A percentile compares a stretch with the other conserved stretches of the same genome.
Conservation (phyloP, 2,888 invertebrate genomes). For the Lamellibrachia satsuma region DNA sequence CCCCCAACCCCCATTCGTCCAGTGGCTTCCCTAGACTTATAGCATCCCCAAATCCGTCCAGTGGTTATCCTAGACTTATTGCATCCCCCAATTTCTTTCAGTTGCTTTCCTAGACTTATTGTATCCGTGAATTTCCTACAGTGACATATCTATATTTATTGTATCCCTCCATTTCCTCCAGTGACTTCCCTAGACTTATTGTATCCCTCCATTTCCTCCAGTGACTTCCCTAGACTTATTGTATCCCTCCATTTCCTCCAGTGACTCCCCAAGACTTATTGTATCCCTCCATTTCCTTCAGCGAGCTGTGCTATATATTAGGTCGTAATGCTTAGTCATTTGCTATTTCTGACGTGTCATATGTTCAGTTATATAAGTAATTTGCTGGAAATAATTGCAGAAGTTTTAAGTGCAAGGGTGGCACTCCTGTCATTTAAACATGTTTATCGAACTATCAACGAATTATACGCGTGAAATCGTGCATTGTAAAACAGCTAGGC, state of each 20-base stretch:
- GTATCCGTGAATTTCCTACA: not conserved
- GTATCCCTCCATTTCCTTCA: not conserved
- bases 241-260: not conserved
- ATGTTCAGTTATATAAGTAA: not conserved
- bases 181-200: not conserved
- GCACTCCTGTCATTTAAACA: not conserved
- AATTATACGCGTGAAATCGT: not conserved
- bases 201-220: not conserved
- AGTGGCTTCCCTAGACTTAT: not conserved
- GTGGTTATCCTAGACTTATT: not conserved
- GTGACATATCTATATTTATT: not conserved
- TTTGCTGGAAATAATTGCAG: not conserved
- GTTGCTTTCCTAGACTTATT: not conserved
- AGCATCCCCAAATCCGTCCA: not conserved
- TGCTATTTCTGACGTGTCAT: no score
- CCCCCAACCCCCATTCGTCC: no score
- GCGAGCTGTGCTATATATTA: not conserved
- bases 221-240: not conserved
- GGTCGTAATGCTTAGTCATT: not conserved
- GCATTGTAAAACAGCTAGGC: not conserved
- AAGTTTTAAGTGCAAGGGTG: not conserved
- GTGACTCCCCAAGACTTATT: not conserved
- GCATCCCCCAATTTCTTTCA: not conserved
- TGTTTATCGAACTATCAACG: conserved; percentile 10
- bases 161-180: no score